Conservation (phyloP, 2,113 vertebrate genomes). For the Cyphomyrus plagiostoma region DNA sequence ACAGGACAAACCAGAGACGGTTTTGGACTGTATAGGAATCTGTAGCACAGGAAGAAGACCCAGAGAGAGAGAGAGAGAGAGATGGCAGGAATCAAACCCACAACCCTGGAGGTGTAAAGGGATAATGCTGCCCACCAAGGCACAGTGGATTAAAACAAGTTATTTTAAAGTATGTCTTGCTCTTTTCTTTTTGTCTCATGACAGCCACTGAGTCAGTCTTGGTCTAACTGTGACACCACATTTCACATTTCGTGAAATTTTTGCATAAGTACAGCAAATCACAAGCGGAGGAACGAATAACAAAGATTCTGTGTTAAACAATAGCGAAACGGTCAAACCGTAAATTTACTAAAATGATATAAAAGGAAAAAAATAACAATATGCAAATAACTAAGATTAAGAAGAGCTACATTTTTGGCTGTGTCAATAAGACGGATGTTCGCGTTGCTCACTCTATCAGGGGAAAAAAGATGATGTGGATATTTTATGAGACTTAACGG, state of each 20-base stretch:
- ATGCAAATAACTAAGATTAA: background rate
- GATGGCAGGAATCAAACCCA: background rate
- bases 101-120: background rate
- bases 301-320: background rate
- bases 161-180: background rate
- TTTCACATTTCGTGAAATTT: background rate
- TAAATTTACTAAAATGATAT: background rate
- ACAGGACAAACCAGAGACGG: background rate
- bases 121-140: background rate
- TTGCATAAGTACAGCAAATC: background rate
- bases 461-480: background rate
- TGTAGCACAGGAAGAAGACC: background rate
- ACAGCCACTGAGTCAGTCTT: background rate
- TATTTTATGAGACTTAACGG: background rate
- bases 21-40: background rate
- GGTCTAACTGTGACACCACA: background rate
- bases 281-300: background rate
- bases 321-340: background rate
- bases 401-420: background rate
- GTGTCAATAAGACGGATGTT: background rate
- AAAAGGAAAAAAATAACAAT: background rate
- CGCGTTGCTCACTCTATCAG: background rate
- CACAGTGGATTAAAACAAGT: background rate
- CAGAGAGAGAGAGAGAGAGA: background rate
- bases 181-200: background rate